Evolutionary conservation across 2,797 vertebrate genomes (phyloP), one percentile per base, ranked within the genome.

Genomic region (Garrulus glandarius): DNA sequence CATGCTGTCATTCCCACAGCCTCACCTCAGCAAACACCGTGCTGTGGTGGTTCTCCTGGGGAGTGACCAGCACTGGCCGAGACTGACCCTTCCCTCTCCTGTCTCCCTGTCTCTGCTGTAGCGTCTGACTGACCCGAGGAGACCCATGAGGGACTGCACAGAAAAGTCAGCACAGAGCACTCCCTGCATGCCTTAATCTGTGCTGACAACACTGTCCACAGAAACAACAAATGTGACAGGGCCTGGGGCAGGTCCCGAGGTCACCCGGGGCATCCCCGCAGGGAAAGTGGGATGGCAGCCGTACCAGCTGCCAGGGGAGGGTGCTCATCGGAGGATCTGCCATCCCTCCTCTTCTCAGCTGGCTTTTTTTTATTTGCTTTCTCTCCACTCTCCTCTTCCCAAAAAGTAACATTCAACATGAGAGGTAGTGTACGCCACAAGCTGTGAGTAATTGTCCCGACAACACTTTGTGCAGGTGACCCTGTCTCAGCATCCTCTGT

Each of bases 211-310:
- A n/a, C 3, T n/a, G 27, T 14, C 37, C 1, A 2, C 39, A 63
- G 60, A 14, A 65, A 67, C n/a, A 46, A 16, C 10, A 18, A 36
- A 26, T 6, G 52, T 0, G 1, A 3, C 30, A 12, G 19, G 29
- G 29, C 39, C 46, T 9, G 24, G 55, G 65, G 19, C 69, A 24
- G 60, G n/a, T 32, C 50, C 86, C 61, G 17, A 47, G 50, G 34
- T 37, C 64, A 17, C 46, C 64, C 29, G 3, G 34, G 57, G 39
- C 26, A 32, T 14, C 10, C 32, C 69, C 6, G 16, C 67, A n/a
- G 49, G 49, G 43, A 53, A 52, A 16, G 77, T 0, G 0, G 32
- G 49, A 46, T 27, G 41, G 50, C 5, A 14, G 20, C 0, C 0
- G 60, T 12, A 37, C 52, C 47, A 15, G 68, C 71, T 61, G 46